Percentiles rank a stretch among this genome's conserved stretches.
These are phyloP conservation scores for Zaprionus camerounensis DNA, from an alignment of 1,140 invertebrate species.

Conservation along the genomic window DNA sequence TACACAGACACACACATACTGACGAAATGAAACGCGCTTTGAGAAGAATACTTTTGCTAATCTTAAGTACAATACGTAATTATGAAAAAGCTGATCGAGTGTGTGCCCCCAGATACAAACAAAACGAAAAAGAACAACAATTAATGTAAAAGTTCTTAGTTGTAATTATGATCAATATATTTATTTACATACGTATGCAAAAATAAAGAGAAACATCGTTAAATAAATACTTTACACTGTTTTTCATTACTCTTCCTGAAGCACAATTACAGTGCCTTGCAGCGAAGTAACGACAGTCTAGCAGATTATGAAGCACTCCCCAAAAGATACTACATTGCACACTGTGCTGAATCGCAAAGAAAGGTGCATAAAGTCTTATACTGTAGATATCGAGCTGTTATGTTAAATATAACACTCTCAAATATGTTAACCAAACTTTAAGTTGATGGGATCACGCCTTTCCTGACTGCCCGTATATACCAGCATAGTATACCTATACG, in stretches of 20 bases:
- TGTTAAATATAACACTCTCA: no score
- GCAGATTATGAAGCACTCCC: neutral
- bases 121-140: slow-evolving; percentile 35
- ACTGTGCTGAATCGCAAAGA: no score
- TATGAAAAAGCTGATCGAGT: slow-evolving; percentile 40
- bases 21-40: slow-evolving; percentile 49
- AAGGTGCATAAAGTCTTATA: no score
- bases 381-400: no score
- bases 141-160: slow-evolving; percentile 74
- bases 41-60: slow-evolving; percentile 26
- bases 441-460: no score
- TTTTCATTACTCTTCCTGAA: neutral
- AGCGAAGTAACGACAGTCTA: neutral
- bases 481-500: no score
- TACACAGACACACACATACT: slow-evolving; percentile 43
- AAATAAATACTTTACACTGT: slow-evolving; percentile 27
- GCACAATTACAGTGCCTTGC: neutral
- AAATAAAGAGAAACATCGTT: slow-evolving; percentile 81
- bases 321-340: neutral
- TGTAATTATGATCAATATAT: slow-evolving; percentile 76
- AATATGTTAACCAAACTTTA: no score
- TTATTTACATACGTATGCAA: slow-evolving; percentile 78
- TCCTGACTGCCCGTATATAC: no score
- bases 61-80: slow-evolving; percentile 39
- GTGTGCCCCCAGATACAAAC: slow-evolving; percentile 28